Evolutionary conservation across 2,797 vertebrate species (phyloP).

Genomic region (Myoxocephalus aenaeus): DNA sequence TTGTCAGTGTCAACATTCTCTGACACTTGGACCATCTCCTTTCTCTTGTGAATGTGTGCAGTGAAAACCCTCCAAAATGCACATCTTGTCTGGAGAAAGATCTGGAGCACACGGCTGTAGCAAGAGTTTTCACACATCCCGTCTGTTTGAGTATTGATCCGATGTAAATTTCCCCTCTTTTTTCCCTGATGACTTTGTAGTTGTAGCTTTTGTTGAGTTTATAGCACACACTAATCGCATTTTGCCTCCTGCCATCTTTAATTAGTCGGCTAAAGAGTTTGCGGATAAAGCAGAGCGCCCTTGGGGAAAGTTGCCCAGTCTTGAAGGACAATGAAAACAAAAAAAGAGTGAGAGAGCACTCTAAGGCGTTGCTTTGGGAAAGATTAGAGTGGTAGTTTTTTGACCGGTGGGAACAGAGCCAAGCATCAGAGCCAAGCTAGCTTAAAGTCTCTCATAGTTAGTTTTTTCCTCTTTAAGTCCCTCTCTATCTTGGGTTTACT

Average conservation of each 20-base stretch:
- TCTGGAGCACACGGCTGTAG: background rate
- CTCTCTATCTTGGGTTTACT: constrained; percentile 15
- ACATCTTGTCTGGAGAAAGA: constrained; percentile 3
- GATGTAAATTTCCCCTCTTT: constrained; percentile 27
- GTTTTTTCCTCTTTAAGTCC: constrained; percentile 8
- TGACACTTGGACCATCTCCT: background rate
- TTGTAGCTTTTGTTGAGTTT: constrained; percentile 53
- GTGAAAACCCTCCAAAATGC: constrained; percentile 8
- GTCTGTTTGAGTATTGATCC: constrained; percentile 44
- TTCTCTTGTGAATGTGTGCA: constrained; percentile 10
- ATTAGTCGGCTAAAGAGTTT: constrained; percentile 71
- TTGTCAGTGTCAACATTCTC: constrained; percentile 20
- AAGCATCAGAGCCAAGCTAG: constrained; percentile 47
- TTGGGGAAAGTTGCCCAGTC: constrained; percentile 68
- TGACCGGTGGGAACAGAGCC: constrained; percentile 56
- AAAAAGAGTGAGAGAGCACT: constrained; percentile 9
- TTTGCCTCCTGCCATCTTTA: constrained; percentile 66
- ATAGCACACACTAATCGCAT: constrained; percentile 56
- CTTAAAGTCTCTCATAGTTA: constrained; percentile 32
- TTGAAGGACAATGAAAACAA: constrained; percentile 55
- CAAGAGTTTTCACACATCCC: constrained; percentile 9
- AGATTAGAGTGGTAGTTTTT: constrained; percentile 62
- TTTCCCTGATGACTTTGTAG: constrained; percentile 44
- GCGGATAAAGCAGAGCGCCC: constrained; percentile 57
- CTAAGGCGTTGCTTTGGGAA: constrained; percentile 59